These are phyloP conservation scores for Atrichornis clamosus DNA, from an alignment of 2,113 vertebrate genomes.

Conservation along the genomic window DNA sequence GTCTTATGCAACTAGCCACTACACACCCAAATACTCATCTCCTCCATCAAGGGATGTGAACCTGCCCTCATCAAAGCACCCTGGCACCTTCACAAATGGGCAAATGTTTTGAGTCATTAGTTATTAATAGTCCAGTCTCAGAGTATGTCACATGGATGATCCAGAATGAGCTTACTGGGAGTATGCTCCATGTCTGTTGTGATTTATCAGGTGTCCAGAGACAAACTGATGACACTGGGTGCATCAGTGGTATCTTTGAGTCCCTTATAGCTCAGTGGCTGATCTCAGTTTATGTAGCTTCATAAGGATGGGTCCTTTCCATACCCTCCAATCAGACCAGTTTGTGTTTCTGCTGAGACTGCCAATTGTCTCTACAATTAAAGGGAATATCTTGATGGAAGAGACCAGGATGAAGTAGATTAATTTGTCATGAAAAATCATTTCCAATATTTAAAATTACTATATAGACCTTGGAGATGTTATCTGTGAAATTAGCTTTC, in stretches of 20 bases:
- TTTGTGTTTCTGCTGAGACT: neutral
- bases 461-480: conserved; percentile 28
- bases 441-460: conserved; percentile 11
- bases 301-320: no score
- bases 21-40: neutral
- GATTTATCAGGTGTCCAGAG: neutral
- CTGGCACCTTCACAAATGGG: no score
- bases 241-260: neutral
- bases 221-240: neutral
- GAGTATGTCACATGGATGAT: neutral
- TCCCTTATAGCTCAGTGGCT: neutral
- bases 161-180: neutral
- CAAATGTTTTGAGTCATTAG: neutral
- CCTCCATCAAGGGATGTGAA: neutral
- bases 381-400: neutral
- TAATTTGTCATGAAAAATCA: conserved; percentile 2
- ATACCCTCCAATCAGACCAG: neutral
- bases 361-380: neutral
- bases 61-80: neutral
- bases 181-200: neutral
- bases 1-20: neutral
- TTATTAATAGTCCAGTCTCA: neutral
- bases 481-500: conserved; percentile 41
- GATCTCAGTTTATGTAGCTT: neutral
- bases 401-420: neutral